Evolutionary conservation across 2,113 vertebrate species (phyloP).

Genomic region (Sorex araneus): DNA sequence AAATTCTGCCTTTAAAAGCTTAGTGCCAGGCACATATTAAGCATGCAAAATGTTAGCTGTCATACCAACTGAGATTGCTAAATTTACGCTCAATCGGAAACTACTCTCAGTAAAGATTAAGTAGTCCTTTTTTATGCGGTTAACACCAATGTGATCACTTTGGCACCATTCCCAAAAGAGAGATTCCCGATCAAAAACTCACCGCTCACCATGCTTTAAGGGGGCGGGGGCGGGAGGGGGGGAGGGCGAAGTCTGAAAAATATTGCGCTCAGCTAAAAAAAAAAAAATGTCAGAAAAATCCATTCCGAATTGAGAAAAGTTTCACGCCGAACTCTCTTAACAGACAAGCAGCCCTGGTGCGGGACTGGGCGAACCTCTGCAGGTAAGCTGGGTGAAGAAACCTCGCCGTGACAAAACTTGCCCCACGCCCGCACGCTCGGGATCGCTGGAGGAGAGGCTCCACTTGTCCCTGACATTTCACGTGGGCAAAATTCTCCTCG

Average conservation of each 20-base stretch:
- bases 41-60: conserved; percentile 6
- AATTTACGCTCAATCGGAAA: conserved; percentile 19
- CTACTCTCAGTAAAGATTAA: conserved; percentile 21
- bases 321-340: conserved; percentile 74
- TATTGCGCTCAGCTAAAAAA: conserved; percentile 62
- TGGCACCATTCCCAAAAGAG: conserved; percentile 28
- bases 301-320: conserved; percentile 77
- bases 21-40: not conserved
- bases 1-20: conserved; percentile 34
- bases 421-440: conserved; percentile 45
- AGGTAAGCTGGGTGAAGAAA: conserved; percentile 5
- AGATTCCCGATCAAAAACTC: conserved; percentile 43
- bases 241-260: not conserved
- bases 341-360: conserved; percentile 26
- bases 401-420: conserved; percentile 70
- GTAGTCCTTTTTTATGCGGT: conserved; percentile 4
- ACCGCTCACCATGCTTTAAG: not conserved
- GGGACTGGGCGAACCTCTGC: conserved; percentile 57
- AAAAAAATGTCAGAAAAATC: not conserved
- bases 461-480: conserved; percentile 4
- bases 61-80: not conserved
- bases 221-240: too few relatives aligned
- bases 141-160: conserved; percentile 36
- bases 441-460: conserved; percentile 29
- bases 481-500: conserved; percentile 17